A percentile compares a stretch with the other conserved stretches of the same genome.
phyloP scores from a whole-genome alignment of 2,888 invertebrate species.

The Nipponacmea schrenckii region DNA sequence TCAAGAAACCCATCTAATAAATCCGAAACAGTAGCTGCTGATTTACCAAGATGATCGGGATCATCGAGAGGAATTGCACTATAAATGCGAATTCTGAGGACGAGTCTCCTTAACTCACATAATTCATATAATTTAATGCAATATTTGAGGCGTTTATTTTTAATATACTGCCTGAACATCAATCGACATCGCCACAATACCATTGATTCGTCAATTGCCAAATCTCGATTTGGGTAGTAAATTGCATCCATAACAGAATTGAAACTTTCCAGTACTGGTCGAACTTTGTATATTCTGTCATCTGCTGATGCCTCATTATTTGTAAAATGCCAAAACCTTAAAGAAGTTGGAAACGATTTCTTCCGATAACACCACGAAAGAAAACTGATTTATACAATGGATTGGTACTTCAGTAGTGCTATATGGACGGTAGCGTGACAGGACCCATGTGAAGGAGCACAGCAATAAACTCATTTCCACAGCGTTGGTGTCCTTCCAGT shows the following conservation, averaged over 20 bases:
- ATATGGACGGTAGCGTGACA: background rate
- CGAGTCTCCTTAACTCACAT: conserved; percentile 20
- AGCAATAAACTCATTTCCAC: too few relatives aligned
- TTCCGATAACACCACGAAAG: background rate
- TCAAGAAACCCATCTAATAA: conserved; percentile 16
- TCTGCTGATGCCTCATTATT: background rate
- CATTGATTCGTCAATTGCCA: conserved; percentile 24
- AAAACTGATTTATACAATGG: background rate
- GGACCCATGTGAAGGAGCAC: conserved; percentile 6
- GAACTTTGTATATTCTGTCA: conserved; percentile 19
- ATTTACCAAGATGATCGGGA: conserved; percentile 10
- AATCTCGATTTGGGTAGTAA: conserved; percentile 16
- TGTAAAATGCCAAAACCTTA: conserved; percentile 8
- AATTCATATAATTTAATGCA: conserved; percentile 20
- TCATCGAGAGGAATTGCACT: background rate
- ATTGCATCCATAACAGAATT: conserved; percentile 9
- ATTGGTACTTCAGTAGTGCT: background rate
- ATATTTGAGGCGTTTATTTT: conserved; percentile 21
- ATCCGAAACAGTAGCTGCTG: conserved; percentile 17
- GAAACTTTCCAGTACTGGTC: conserved; percentile 17
- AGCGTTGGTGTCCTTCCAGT: too few relatives aligned
- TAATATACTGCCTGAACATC: conserved; percentile 21
- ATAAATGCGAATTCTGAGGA: conserved; percentile 15
- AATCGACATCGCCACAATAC: conserved; percentile 18
- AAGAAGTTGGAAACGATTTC: background rate